These are phyloP conservation scores for Triops cancriformis DNA, from an alignment of 1,140 invertebrate genomes.

Conservation along the genomic window DNA sequence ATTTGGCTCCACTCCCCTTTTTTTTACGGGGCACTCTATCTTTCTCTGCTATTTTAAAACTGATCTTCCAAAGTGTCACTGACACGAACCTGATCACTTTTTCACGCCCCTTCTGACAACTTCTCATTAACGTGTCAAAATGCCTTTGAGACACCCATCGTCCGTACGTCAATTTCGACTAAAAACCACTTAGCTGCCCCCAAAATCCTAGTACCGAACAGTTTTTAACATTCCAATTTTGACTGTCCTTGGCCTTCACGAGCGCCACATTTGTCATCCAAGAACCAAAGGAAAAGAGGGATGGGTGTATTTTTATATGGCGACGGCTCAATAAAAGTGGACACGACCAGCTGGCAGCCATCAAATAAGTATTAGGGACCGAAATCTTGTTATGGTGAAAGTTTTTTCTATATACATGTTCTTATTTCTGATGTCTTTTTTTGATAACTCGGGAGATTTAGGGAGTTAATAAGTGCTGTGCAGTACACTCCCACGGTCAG, in stretches of 20 bases:
- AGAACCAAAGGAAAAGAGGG: too few species aligned
- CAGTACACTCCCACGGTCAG: background rate
- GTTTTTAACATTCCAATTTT: too few species aligned
- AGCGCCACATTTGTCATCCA: too few species aligned
- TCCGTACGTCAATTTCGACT: too few species aligned
- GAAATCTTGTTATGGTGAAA: background rate
- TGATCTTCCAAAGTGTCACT: background rate
- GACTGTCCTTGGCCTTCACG: too few species aligned
- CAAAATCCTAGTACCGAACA: too few species aligned
- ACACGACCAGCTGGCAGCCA: background rate
- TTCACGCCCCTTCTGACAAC: background rate
- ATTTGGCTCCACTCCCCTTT: slow-evolving; percentile 3
- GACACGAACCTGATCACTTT: background rate
- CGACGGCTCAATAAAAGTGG: too few species aligned
- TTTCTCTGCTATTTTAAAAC: background rate
- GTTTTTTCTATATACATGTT: background rate
- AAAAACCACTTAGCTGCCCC: too few species aligned
- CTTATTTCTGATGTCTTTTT: too few species aligned
- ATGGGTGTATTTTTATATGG: too few species aligned
- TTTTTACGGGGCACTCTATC: background rate
- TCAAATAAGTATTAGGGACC: background rate
- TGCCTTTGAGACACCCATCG: background rate
- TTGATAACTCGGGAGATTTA: background rate
- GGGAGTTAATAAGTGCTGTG: background rate
- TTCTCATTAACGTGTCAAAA: background rate